Evolutionary conservation across 2,113 vertebrate species (phyloP).

Genomic region (Bubo bubo): DNA sequence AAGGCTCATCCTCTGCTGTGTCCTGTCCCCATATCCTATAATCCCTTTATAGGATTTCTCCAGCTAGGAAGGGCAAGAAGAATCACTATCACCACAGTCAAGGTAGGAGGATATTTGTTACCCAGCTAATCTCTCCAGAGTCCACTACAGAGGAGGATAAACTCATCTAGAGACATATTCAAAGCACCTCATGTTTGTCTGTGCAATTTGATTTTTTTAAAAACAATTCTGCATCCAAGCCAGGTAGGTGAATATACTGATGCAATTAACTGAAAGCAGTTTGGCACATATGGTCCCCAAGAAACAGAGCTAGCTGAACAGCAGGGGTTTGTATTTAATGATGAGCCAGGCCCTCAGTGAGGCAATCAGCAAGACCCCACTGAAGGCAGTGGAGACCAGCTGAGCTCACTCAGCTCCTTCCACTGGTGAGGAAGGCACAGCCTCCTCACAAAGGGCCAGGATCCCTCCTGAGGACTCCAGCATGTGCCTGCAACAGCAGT

Average conservation of each 20-base stretch:
- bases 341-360: conserved; percentile 22
- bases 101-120: neutral
- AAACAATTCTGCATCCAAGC: neutral
- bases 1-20: neutral
- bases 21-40: neutral
- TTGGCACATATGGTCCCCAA: conserved; percentile 57
- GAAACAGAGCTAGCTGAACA: neutral
- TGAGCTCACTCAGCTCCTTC: neutral
- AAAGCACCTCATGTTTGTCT: neutral
- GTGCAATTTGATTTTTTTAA: neutral
- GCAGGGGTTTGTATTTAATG: conserved; percentile 28
- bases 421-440: neutral
- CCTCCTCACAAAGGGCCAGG: neutral
- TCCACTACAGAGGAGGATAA: neutral
- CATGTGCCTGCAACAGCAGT: neutral
- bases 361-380: neutral
- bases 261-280: conserved; percentile 19
- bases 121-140: neutral
- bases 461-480: neutral
- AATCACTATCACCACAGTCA: neutral
- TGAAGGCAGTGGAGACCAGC: neutral
- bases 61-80: neutral
- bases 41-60: conserved; percentile 38
- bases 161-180: neutral
- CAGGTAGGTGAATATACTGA: conserved; percentile 8